Evolutionary conservation across 2,888 invertebrate genomes (phyloP), one percentile per base, ranked within the genome.

Genomic region (Acrocera orbiculus): DNA sequence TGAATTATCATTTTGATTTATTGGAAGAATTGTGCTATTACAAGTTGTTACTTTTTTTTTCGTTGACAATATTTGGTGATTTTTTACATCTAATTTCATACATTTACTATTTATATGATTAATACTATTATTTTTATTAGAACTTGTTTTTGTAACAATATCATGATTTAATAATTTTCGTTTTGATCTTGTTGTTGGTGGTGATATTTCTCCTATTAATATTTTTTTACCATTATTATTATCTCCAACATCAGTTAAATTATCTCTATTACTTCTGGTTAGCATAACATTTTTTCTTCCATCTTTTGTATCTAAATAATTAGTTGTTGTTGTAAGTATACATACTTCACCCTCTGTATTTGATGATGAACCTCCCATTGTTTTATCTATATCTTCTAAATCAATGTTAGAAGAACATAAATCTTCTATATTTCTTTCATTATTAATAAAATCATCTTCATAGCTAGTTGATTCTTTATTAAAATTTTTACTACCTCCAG

Each of bases 171-270:
- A 20, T 26, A 37, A 20, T 30, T 39, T 39, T 28, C 42, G 23
- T 32, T 38, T 37, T 9, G 40, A 40, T 20, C 40, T 28, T 16
- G 40, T 33, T 37, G 43, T 39, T 34, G 41, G 40, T 22, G 43
- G 32, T 30, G 42, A 40, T 35, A 40, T 41, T 34, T 43, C n/a
- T n/a, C n/a, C n/a, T n/a, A n/a, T n/a, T n/a, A n/a, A n/a, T n/a
- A n/a, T n/a, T n/a, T n/a, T n/a, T n/a, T n/a, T n/a, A n/a, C n/a
- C n/a, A n/a, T n/a, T n/a, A n/a, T n/a, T n/a, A n/a, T n/a, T n/a
- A n/a, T n/a, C n/a, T n/a, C n/a, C n/a, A n/a, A n/a, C n/a, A n/a
- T 27, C 29, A 13, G 27, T 28, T 25, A 33, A 34, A 15, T 30
- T 29, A 27, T 36, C 39, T 14, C 17, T 24, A 29, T 34, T 39